Evolutionary conservation across 2,888 invertebrate genomes (phyloP), one percentile per base, ranked within the genome.

Genomic region (Synergus laeviventris): DNA sequence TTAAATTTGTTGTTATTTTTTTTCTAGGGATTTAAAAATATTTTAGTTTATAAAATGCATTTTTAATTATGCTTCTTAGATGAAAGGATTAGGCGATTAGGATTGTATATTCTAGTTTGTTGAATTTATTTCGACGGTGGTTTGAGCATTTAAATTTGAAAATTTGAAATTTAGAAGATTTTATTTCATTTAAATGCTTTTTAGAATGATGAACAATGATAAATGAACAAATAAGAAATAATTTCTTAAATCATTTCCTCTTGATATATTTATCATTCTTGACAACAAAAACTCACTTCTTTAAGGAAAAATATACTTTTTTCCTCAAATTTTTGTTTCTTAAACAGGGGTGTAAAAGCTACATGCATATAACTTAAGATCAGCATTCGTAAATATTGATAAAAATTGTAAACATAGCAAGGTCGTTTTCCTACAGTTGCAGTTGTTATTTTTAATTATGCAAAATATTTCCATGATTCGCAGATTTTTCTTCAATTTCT

Each of bases 401-500:
- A 24, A 7, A 7, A 21, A 45, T n/a, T n/a, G 24, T 16, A 24
- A 45, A 42, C 24, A 62, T n/a, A 8, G 36, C n/a, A 21, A 66
- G 7, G 14, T 66, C 16, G 14, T 45, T 45, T 45, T 62, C 21
- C 9, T 45, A 3, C 31, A 70, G 49, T 70, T 49, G 31, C 16
- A 66, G 21, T 31, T 49, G n/a, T n/a, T 70, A n/a, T 49, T 70
- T 70, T 45, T 21, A 70, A 31, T 31, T 70, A 49, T 16, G 11
- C 8, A 70, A 70, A 45, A 70, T 36, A 49, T 49, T 66, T 21
- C 12, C 42, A 49, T 49, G 7, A 62, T 62, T 66, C 24, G 39
- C 11, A 39, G 1, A 1, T n/a, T 49, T 39, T 24, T 21, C 7
- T 14, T 66, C 2, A 66, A 18, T 24, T 14, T 42, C 16, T 66